Evolutionary conservation across 2,797 vertebrate genomes (phyloP).

Genomic region (Toxotes lorentzi): DNA sequence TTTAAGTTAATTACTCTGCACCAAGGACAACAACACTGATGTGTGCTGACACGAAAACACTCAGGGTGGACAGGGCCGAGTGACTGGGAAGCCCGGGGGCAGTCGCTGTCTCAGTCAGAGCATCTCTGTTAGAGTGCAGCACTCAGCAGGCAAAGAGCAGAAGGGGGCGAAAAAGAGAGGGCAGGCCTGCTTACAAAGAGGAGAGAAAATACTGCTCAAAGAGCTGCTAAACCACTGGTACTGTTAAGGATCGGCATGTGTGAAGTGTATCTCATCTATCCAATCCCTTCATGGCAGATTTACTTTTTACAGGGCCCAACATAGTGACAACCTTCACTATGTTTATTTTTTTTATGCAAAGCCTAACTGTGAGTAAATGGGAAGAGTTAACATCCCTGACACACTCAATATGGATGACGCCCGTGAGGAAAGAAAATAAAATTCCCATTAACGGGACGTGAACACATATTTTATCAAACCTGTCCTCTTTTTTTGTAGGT

Average conservation of each 20-base stretch:
- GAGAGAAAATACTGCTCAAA: slow-evolving; percentile 45
- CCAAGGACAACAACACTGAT: slow-evolving; percentile 80
- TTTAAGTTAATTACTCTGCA: slow-evolving; percentile 82
- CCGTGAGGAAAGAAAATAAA: slow-evolving; percentile 6
- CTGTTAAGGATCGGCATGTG: slow-evolving; percentile 1
- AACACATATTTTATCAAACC: slow-evolving; percentile 27
- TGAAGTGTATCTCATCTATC: neutral
- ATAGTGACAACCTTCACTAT: neutral
- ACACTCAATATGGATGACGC: neutral
- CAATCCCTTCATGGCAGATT: neutral
- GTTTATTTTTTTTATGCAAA: neutral
- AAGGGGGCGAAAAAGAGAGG: slow-evolving; percentile 49
- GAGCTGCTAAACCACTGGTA: slow-evolving; percentile 13
- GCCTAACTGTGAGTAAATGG: neutral
- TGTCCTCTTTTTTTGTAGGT: slow-evolving; percentile 45
- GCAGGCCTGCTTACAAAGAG: slow-evolving; percentile 43
- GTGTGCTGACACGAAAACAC: slow-evolving; percentile 81
- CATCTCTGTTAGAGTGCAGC: slow-evolving; percentile 61
- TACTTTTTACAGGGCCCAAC: neutral
- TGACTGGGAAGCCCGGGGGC: slow-evolving; percentile 62
- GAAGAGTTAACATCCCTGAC: slow-evolving; percentile 7
- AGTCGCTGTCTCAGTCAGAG: slow-evolving; percentile 57
- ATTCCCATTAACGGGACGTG: slow-evolving; percentile 26
- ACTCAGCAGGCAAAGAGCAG: slow-evolving; percentile 63
- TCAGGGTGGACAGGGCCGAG: slow-evolving; percentile 68